A percentile compares a stretch with the other conserved stretches of the same genome.
Evolutionary conservation across 2,113 vertebrate species (phyloP).

Genomic region (Notarius quadriscutis): DNA sequence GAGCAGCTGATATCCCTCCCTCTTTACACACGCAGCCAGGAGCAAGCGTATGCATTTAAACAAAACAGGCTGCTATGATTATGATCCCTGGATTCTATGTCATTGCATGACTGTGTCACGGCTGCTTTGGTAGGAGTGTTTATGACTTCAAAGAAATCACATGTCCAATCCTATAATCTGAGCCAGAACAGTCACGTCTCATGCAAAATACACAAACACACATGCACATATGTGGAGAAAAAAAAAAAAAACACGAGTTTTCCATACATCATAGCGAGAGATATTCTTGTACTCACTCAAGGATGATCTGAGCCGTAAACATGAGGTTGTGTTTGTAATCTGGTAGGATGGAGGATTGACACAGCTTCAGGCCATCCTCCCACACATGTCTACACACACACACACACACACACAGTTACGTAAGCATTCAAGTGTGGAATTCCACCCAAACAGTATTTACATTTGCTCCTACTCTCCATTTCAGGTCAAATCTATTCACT

Average conservation of each 20-base stretch:
- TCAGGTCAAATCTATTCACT: constrained; percentile 3
- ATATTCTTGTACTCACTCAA: constrained; percentile 12
- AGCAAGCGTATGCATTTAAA: background rate
- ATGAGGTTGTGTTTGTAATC: constrained; percentile 27
- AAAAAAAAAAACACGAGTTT: background rate
- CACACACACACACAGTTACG: constrained; percentile 25
- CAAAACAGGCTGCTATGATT: background rate
- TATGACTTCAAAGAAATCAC: background rate
- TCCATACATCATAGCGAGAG: background rate
- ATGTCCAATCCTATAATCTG: background rate
- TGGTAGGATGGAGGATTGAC: background rate
- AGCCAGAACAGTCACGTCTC: background rate
- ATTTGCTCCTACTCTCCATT: background rate
- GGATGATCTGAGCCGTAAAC: background rate
- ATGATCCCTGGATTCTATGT: background rate
- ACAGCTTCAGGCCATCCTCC: constrained; percentile 18
- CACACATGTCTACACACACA: constrained; percentile 12
- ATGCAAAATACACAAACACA: background rate
- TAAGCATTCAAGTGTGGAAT: constrained; percentile 10
- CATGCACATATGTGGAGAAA: background rate
- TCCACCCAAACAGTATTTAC: constrained; percentile 36
- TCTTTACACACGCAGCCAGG: constrained; percentile 29
- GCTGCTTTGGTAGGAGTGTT: constrained; percentile 2
- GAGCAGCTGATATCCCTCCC: constrained; percentile 26
- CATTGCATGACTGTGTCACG: background rate